A percentile compares a stretch with the other conserved stretches of the same genome.
Evolutionary conservation across 53 echinoderm and acorn worm genomes (phyloP).

Genomic region (Patiria pectinifera): DNA sequence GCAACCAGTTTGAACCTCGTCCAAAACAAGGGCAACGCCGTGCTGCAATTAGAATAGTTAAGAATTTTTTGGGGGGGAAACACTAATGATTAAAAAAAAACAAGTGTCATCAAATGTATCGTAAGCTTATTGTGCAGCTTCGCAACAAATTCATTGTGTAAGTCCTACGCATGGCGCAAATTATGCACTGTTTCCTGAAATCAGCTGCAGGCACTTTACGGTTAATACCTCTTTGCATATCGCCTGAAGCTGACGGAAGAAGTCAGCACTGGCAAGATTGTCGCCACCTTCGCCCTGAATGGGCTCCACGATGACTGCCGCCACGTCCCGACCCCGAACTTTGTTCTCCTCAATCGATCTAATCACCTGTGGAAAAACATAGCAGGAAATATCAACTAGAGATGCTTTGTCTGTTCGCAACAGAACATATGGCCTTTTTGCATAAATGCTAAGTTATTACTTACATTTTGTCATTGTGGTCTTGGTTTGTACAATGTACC

Average conservation of each 20-base stretch:
- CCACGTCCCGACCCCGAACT: conserved; percentile 76
- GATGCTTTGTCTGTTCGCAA: no score
- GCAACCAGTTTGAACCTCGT: conserved; percentile 96
- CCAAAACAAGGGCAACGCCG: conserved; percentile 88
- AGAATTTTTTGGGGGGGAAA: background rate
- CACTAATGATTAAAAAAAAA: no score
- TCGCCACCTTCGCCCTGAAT: conserved; percentile 94
- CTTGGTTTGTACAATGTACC: no score
- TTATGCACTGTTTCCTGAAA: no score
- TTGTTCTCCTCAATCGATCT: conserved; percentile 67
- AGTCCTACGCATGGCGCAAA: no score
- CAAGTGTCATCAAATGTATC: no score
- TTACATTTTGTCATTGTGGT: no score
- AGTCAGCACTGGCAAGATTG: conserved; percentile 86
- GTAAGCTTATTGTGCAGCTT: no score
- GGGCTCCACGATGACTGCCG: conserved; percentile 91
- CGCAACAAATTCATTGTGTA: no score
- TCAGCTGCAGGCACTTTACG: no score
- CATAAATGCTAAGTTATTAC: no score
- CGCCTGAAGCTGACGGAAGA: conserved; percentile 86
- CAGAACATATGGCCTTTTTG: no score
- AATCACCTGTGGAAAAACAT: conserved; percentile 30
- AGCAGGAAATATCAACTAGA: background rate
- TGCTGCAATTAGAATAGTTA: conserved; percentile 51
- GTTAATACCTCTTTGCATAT: conserved; percentile 88